A percentile compares a stretch with the other conserved stretches of the same genome.
Evolutionary conservation across 2,113 vertebrate species (phyloP).

Genomic region (Tor tambroides): DNA sequence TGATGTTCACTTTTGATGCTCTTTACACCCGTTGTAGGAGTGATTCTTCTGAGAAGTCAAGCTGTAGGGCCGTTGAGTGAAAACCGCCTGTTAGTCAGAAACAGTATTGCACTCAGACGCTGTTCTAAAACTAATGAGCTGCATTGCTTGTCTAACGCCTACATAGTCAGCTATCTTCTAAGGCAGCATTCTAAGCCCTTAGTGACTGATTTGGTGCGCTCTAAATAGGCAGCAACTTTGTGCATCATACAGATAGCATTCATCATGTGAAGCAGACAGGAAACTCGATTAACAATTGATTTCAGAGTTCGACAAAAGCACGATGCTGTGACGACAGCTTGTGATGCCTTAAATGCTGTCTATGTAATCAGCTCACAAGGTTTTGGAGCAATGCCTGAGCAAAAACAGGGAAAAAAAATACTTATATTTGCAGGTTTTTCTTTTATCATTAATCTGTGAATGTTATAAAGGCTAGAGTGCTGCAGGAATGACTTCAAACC

Average conservation of each 20-base stretch:
- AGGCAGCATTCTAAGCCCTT: not conserved
- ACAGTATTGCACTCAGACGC: not conserved
- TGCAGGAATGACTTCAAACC: not conserved
- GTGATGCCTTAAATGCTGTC: not conserved
- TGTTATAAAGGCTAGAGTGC: not conserved
- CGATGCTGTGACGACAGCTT: not conserved
- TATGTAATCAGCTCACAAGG: not conserved
- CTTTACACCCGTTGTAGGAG: not conserved
- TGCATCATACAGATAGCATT: not conserved
- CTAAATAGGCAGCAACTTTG: not conserved
- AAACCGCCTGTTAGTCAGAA: slow-evolving; percentile 19
- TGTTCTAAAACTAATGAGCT: slow-evolving; percentile 13
- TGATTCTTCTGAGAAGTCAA: not conserved
- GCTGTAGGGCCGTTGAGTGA: not conserved
- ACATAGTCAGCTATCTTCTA: not conserved
- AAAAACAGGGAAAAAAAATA: not conserved
- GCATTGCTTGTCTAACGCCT: slow-evolving; percentile 23
- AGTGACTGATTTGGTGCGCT: not conserved
- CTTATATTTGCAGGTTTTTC: not conserved
- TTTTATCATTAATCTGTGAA: not conserved
- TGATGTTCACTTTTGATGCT: slow-evolving; percentile 14
- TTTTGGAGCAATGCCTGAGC: slow-evolving; percentile 1
- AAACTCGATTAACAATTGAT: not conserved
- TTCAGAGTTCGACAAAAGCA: not conserved
- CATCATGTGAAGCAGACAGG: too few species aligned